Base-by-base conservation (phyloP, 2,888 invertebrate species). In the Panorpa germanica region DNA sequence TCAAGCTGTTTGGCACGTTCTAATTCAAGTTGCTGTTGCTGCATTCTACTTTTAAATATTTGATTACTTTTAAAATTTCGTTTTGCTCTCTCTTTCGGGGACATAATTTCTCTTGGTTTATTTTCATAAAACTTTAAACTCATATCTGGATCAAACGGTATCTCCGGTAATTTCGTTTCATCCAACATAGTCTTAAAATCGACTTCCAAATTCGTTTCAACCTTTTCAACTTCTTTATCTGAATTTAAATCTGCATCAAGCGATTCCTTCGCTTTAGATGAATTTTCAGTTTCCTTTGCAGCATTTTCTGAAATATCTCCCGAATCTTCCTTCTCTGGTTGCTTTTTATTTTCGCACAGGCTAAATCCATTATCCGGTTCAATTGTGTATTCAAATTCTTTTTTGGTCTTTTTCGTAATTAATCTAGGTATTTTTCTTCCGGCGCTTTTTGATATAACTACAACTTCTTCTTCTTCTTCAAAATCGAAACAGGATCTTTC, bases 401-500 rank as follows among this genome's bases (percentile, higher is more conserved):
- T 38, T 31, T 50, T 49, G 9, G 44, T 41, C 13, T 41, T 45
- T 4, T 47, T 50, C 34, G 61, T n/a, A n/a, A n/a, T 59, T 5
- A 71, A 63, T 30, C 73, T 55, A 2, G 73, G 70, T 39, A 74
- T 70, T 55, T 74, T 75, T 37, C 72, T 57, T 9, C 71, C 61
- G 17, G 48, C 55, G 38, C 58, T 61, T 13, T 55, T 53, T 42
- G 64, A 62, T 33, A 62, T 53, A 8, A 60, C 58, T 57, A 65
- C 59, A 42, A 61, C 65, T 45, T 75, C 69, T 39, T 77, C 76
- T 36, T 78, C 76, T 29, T 71, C 70, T 39, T 74, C 70, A 46
- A 81, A 81, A 48, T 82, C 81, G 45, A 80, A 82, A 46, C 80
- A 80, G 0, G 76, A 72, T 30, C 11, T 58, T 50, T 40, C 50